Evolutionary conservation across 1,140 invertebrate species (phyloP).

Genomic region (Aphaenogaster rudis): DNA sequence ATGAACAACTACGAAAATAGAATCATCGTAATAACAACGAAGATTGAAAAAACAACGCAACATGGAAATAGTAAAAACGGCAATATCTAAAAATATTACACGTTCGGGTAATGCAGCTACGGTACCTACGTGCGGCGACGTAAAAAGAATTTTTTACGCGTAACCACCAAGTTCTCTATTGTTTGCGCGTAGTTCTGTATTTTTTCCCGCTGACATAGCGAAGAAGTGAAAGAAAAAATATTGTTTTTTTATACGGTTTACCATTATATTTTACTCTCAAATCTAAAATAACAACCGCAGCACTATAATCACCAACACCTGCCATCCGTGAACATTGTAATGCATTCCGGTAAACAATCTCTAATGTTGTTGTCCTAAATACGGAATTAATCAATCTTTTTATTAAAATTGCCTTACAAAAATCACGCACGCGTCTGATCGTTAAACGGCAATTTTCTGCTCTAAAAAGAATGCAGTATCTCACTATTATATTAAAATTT

Average conservation of each 20-base stretch:
- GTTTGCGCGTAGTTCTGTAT: not conserved
- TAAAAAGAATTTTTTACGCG: not conserved
- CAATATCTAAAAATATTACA: not conserved
- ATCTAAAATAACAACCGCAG: not conserved
- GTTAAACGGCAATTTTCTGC: not conserved
- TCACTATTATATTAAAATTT: constrained; percentile 7
- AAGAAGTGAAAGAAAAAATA: not conserved
- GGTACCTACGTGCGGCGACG: not conserved
- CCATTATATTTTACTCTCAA: constrained; percentile 4
- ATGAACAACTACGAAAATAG: not conserved
- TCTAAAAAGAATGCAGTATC: not conserved
- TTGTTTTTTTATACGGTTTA: not conserved
- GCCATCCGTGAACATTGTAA: not conserved
- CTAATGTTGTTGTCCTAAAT: not conserved
- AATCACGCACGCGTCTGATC: constrained; percentile 85
- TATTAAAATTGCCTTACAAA: constrained; percentile 85
- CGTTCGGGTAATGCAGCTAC: not conserved
- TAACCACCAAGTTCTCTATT: not conserved
- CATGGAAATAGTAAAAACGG: not conserved
- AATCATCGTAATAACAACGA: not conserved
- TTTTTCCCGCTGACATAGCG: not conserved
- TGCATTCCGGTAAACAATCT: constrained; percentile 51
- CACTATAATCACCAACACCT: not conserved
- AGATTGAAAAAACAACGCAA: not conserved
- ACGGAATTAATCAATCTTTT: constrained; percentile 74